Conservation (phyloP, 2,797 vertebrate genomes). For the Diplodus puntazzo region DNA sequence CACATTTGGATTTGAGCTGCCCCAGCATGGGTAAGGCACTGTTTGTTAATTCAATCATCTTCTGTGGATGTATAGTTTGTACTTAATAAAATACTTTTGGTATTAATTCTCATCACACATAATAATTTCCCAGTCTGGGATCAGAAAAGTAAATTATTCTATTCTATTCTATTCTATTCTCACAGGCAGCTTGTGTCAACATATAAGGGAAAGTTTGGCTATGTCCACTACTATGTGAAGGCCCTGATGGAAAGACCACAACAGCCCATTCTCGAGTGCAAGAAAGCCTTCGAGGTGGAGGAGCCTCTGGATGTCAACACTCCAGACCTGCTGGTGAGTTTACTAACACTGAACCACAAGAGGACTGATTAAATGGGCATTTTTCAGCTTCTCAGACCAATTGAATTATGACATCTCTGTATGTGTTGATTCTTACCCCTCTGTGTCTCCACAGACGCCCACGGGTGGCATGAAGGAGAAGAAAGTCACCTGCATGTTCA, state of each 20-base stretch:
- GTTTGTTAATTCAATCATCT: accelerated
- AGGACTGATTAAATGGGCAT: not conserved
- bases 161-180: too few species aligned
- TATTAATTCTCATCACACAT: accelerated
- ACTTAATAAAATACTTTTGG: accelerated
- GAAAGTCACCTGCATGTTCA: conserved; percentile 97
- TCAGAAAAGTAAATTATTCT: too few species aligned
- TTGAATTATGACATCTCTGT: not conserved
- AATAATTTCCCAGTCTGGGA: too few species aligned
- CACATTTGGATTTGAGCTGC: conserved; percentile 93
- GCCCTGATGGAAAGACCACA: conserved; percentile 88
- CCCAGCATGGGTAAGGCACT: conserved; percentile 89
- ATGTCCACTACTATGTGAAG: conserved; percentile 93
- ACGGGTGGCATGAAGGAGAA: conserved; percentile 95
- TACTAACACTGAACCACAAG: not conserved
- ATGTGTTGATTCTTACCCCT: not conserved
- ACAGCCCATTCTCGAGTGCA: conserved; percentile 85
- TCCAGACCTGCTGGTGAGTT: conserved; percentile 92
- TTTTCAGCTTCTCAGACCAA: not conserved
- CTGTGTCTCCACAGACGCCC: conserved; percentile 84
- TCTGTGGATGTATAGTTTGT: not conserved
- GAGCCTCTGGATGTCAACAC: conserved; percentile 95
- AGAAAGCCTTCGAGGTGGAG: conserved; percentile 92
- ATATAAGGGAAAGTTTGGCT: conserved; percentile 96
- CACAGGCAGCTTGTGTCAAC: conserved; percentile 92